A percentile compares a stretch with the other conserved stretches of the same genome.
Conservation (phyloP, 2,888 invertebrate genomes). For the Andrena fulva region DNA sequence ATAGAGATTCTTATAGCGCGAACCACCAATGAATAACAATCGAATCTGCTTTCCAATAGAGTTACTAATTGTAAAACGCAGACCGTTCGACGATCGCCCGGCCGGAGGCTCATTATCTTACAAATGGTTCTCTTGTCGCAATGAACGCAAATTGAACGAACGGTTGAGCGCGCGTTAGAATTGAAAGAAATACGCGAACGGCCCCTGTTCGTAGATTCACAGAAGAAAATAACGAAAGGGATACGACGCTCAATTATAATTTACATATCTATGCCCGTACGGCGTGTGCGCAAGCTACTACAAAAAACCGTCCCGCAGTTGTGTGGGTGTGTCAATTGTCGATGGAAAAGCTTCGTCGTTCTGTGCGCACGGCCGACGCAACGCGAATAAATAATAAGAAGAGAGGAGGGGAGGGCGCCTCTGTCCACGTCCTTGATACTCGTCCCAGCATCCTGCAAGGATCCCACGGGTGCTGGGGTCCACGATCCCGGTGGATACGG, state of each 20-base stretch:
- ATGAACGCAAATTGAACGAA: conserved; percentile 38
- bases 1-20: no score
- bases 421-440: conserved; percentile 49
- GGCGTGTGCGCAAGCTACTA: conserved; percentile 43
- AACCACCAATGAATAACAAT: not conserved
- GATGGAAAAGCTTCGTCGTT: conserved; percentile 39
- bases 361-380: conserved; percentile 51
- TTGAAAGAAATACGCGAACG: conserved; percentile 36
- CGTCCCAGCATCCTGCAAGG: conserved; percentile 34
- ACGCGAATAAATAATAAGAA: conserved; percentile 56
- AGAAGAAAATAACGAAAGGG: not conserved
- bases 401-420: conserved; percentile 6
- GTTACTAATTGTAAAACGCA: not conserved
- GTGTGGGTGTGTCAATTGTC: conserved; percentile 38
- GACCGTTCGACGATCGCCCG: conserved; percentile 34
- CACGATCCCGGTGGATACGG: conserved; percentile 31
- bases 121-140: conserved; percentile 57
- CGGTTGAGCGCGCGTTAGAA: conserved; percentile 51
- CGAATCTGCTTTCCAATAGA: not conserved
- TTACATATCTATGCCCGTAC: conserved; percentile 51
- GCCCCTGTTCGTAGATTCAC: conserved; percentile 41
- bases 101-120: conserved; percentile 59
- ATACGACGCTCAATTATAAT: conserved; percentile 60
- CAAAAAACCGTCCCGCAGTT: conserved; percentile 68
- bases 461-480: conserved; percentile 21